Evolutionary conservation across 2,888 invertebrate genomes (phyloP).

Genomic region (Noctua pronuba): DNA sequence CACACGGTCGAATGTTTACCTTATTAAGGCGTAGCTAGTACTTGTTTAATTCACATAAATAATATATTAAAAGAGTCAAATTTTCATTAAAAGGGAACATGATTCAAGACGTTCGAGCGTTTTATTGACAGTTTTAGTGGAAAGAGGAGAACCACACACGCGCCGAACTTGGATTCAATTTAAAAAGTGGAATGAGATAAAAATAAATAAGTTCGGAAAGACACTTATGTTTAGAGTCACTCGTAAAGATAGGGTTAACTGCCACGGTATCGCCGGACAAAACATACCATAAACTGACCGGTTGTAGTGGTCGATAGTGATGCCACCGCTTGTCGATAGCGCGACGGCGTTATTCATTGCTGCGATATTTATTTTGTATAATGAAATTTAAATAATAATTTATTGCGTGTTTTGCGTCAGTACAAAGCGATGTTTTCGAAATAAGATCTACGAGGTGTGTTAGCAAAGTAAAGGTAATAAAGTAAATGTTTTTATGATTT

Average conservation of each 20-base stretch:
- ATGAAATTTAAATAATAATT: conserved; percentile 64
- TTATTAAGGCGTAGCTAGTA: conserved; percentile 82
- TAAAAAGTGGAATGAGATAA: conserved; percentile 90
- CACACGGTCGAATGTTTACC: conserved; percentile 78
- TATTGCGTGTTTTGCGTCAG: conserved; percentile 55
- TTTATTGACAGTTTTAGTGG: conserved; percentile 89
- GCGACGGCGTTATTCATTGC: conserved; percentile 57
- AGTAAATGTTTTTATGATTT: conserved; percentile 34
- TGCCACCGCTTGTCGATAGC: conserved; percentile 73
- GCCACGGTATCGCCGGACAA: conserved; percentile 88
- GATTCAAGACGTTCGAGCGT: conserved; percentile 80
- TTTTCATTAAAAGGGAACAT: conserved; percentile 86
- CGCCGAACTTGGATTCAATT: conserved; percentile 88
- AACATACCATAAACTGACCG: conserved; percentile 89
- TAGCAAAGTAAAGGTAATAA: conserved; percentile 42
- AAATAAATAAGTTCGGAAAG: conserved; percentile 90
- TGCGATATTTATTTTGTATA: conserved; percentile 55
- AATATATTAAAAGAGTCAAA: conserved; percentile 85
- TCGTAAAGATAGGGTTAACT: conserved; percentile 91
- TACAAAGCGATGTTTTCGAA: conserved; percentile 49
- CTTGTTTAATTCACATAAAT: conserved; percentile 85
- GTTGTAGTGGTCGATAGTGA: conserved; percentile 84
- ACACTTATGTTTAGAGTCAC: conserved; percentile 90
- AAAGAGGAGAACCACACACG: conserved; percentile 87
- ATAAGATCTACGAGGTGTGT: conserved; percentile 56